These are phyloP conservation scores for Sebastes nivosus DNA, from an alignment of 2,797 vertebrate species.

Conservation along the genomic window DNA sequence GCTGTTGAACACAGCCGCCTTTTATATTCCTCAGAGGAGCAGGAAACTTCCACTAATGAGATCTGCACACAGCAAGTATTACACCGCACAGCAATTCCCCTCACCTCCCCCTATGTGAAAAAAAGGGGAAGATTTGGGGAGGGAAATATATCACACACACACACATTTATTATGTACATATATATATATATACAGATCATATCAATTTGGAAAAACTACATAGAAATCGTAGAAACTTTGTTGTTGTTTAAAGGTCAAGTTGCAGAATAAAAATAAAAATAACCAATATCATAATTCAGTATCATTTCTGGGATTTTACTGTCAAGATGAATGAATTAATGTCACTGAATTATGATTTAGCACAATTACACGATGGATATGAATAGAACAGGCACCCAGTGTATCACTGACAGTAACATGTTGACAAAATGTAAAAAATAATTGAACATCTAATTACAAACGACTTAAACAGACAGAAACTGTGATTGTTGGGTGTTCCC, in stretches of 20 bases:
- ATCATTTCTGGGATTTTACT: neutral
- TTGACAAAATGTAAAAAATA: neutral
- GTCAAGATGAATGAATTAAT: neutral
- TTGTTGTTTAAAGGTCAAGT: neutral
- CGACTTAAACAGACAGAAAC: neutral
- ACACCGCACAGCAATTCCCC: conserved; percentile 2
- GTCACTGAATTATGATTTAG: neutral
- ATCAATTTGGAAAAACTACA: neutral
- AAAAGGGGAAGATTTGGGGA: neutral
- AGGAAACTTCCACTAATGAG: conserved; percentile 4
- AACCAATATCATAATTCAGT: neutral
- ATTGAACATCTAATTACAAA: neutral
- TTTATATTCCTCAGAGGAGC: conserved; percentile 22
- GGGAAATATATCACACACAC: neutral
- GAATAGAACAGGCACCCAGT: neutral
- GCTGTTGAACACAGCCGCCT: neutral
- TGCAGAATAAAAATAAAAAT: neutral
- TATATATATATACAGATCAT: neutral
- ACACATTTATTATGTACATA: neutral
- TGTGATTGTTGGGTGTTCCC: neutral
- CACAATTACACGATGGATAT: neutral
- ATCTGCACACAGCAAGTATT: neutral
- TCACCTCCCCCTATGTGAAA: neutral
- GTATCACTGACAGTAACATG: neutral
- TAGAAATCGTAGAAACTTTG: neutral